Evolutionary conservation across 1,140 invertebrate species (phyloP).

Genomic region (Triops longicaudatus): DNA sequence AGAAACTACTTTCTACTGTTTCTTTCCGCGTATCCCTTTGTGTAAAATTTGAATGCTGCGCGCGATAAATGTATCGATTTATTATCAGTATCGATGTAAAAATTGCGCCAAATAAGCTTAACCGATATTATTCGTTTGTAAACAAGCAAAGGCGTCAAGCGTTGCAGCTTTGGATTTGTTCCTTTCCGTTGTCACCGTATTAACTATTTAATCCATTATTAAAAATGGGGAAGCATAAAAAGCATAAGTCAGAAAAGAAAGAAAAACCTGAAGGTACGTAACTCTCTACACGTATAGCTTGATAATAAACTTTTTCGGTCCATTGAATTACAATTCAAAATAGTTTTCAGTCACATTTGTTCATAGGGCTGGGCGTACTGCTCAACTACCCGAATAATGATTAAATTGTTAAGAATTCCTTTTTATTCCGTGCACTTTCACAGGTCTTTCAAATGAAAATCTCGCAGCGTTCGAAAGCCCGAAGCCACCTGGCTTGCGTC

Average conservation of each 20-base stretch:
- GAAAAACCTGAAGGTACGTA: constrained; percentile 52
- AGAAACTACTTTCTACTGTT: too few relatives aligned
- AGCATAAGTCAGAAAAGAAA: constrained; percentile 56
- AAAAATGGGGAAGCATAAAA: constrained; percentile 58
- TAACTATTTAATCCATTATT: constrained; percentile 2
- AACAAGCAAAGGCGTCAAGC: constrained; percentile 3
- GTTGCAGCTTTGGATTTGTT: background rate
- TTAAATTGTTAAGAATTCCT: background rate
- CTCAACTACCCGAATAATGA: too few relatives aligned
- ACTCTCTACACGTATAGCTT: constrained; percentile 27
- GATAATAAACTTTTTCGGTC: background rate
- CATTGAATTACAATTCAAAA: too few relatives aligned
- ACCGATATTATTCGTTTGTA: background rate
- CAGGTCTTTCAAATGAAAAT: constrained; percentile 25
- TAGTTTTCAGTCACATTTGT: too few relatives aligned
- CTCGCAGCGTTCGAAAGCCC: constrained; percentile 30
- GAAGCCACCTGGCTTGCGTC: constrained; percentile 54
- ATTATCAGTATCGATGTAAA: too few relatives aligned
- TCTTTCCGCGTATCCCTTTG: too few relatives aligned
- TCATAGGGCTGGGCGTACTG: too few relatives aligned
- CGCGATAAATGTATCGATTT: too few relatives aligned
- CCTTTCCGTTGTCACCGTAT: background rate
- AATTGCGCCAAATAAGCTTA: background rate
- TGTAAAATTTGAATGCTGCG: too few relatives aligned
- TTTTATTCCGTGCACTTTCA: constrained; percentile 11